phyloP scores from a whole-genome alignment of 2,888 invertebrate genomes.

The Aporophyla nigra region DNA sequence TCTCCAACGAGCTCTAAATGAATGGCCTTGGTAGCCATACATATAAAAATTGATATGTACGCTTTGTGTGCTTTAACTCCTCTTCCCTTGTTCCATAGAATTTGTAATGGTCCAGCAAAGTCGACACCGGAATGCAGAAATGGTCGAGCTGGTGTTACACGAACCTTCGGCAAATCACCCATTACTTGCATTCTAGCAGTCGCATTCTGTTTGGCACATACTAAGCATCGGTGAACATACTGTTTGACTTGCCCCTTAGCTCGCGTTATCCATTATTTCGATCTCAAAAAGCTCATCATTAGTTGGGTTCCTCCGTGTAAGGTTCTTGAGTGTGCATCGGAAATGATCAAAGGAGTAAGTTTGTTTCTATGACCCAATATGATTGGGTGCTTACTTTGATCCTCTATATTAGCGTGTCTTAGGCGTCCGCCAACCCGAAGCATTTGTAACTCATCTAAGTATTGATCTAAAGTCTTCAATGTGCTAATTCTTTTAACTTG shows the following conservation, averaged over 20 bases:
- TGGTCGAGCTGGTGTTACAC: conserved; percentile 10
- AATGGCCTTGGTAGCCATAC: too few species aligned
- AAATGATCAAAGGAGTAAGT: conserved; percentile 10
- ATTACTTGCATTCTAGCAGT: conserved; percentile 7
- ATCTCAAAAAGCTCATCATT: not conserved
- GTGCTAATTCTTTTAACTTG: conserved; percentile 1
- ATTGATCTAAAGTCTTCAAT: conserved; percentile 4
- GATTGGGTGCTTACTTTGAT: conserved; percentile 22
- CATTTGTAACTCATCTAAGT: not conserved
- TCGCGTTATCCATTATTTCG: too few species aligned
- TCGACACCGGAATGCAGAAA: too few species aligned
- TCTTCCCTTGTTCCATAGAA: too few species aligned
- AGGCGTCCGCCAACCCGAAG: conserved; percentile 17
- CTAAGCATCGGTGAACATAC: not conserved
- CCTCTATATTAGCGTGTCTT: not conserved
- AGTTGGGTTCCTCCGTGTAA: conserved; percentile 5
- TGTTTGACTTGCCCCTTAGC: not conserved
- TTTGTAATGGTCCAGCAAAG: too few species aligned
- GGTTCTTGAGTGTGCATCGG: conserved; percentile 22
- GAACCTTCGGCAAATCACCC: conserved; percentile 17
- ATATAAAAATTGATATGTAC: too few species aligned
- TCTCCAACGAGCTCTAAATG: too few species aligned
- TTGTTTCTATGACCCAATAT: conserved; percentile 17
- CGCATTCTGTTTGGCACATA: not conserved
- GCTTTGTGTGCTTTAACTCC: too few species aligned